Evolutionary conservation across 2,888 invertebrate genomes (phyloP), one percentile per base, ranked within the genome.

Genomic region (Epistrophella euchroma): DNA sequence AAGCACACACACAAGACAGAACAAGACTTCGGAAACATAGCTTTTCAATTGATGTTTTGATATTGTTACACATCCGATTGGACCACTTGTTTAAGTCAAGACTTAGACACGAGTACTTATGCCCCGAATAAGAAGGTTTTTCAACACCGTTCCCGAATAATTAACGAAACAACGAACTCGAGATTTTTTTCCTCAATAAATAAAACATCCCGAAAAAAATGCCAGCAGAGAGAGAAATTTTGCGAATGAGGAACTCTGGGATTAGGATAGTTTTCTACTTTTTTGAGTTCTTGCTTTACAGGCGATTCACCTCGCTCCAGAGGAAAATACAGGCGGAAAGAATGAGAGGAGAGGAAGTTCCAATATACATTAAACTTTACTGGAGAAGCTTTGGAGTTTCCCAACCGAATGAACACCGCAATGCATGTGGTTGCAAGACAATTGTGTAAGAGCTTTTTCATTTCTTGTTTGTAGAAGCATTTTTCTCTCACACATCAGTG

Each of bases 321-420:
- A 85, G 50, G 62, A 71, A 86, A 82, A 62, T 4, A 45, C 50
- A 82, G 73, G 52, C 66, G 58, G 62, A 74, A 71, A 74, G 74
- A 82, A 86, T 82, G 86, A 86, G 82, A 86, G 86, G 71, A 82
- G 66, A 82, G 71, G 66, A 82, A 82, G 81, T 77, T 66, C 66
- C 64, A 66, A 66, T 66, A 66, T 66, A 77, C 74, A 86, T 82
- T 78, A 86, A 82, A 82, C 73, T 66, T 73, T 68, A 71, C 81
- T 82, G 58, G 50, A 73, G 82, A 78, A 86, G 77, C 86, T 86
- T 86, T 86, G 82, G 64, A 86, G 82, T 86, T 82, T 86, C 70
- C 64, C 62, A 82, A 86, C 70, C 82, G 86, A 86, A 82, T 78
- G 86, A 86, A 76, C 37, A 82, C 74, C 82, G 86, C 82, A 78